Evolutionary conservation across 2,113 vertebrate species (phyloP).

Genomic region (Aramus guarauna): DNA sequence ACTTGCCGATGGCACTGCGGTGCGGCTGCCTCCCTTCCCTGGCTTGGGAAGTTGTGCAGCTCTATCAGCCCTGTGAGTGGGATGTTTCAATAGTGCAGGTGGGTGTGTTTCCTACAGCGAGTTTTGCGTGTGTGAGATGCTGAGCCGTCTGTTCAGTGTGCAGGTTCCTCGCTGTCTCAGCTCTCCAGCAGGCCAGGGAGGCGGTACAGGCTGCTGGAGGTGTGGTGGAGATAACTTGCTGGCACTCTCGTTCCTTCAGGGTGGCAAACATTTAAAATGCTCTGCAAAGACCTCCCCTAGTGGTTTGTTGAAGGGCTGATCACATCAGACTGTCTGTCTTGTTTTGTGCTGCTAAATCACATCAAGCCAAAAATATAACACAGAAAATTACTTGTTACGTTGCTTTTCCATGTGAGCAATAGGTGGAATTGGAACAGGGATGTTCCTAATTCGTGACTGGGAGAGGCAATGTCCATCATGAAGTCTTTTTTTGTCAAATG

Average conservation of each 20-base stretch:
- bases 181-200: neutral
- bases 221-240: neutral
- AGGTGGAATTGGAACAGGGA: neutral
- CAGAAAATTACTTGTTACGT: neutral
- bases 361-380: neutral
- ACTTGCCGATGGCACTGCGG: accelerated
- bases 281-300: neutral
- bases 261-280: neutral
- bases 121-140: neutral
- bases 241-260: neutral
- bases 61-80: neutral
- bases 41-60: neutral
- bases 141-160: neutral
- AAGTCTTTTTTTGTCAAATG: neutral
- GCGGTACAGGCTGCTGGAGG: neutral
- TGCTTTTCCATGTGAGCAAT: neutral
- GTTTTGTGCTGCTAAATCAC: neutral
- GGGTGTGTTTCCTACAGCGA: neutral
- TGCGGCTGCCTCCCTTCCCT: neutral
- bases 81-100: neutral
- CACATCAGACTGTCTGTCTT: neutral
- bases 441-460: neutral
- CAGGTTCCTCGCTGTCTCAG: neutral
- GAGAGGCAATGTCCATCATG: neutral
- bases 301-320: neutral